Evolutionary conservation across 2,888 invertebrate species (phyloP).

Genomic region (Macaria liturata): DNA sequence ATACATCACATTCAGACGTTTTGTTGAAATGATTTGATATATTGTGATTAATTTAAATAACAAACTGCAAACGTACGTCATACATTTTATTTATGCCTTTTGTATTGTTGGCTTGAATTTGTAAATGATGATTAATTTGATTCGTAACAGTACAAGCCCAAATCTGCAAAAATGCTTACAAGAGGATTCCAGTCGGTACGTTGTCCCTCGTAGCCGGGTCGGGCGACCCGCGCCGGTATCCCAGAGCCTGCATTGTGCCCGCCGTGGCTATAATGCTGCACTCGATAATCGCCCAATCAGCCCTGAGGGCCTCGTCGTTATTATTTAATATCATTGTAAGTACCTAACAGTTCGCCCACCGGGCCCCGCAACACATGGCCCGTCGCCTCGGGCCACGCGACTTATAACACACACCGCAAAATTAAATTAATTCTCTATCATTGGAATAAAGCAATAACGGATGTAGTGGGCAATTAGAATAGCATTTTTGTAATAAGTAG

Average conservation of each 20-base stretch:
- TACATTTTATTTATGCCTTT: background rate
- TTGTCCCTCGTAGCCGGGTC: no score
- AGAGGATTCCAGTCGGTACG: conserved; percentile 19
- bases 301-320: conserved; percentile 53
- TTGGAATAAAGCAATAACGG: conserved; percentile 45
- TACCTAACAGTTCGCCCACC: conserved; percentile 35
- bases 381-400: conserved; percentile 59
- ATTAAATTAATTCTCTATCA: conserved; percentile 70
- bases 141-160: background rate
- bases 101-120: background rate
- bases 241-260: conserved; percentile 45
- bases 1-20: background rate
- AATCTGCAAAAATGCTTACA: conserved; percentile 18
- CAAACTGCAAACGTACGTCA: background rate
- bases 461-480: conserved; percentile 36
- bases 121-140: background rate
- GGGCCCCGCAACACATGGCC: conserved; percentile 61
- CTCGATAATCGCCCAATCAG: conserved; percentile 50
- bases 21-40: background rate
- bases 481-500: conserved; percentile 32
- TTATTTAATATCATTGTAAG: conserved; percentile 54
- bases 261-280: conserved; percentile 48
- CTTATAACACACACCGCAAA: conserved; percentile 64
- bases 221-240: conserved; percentile 42
- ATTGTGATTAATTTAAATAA: conserved; percentile 5